These are phyloP conservation scores for Neoascia interrupta DNA, from an alignment of 2,888 invertebrate species.

Conservation along the genomic window DNA sequence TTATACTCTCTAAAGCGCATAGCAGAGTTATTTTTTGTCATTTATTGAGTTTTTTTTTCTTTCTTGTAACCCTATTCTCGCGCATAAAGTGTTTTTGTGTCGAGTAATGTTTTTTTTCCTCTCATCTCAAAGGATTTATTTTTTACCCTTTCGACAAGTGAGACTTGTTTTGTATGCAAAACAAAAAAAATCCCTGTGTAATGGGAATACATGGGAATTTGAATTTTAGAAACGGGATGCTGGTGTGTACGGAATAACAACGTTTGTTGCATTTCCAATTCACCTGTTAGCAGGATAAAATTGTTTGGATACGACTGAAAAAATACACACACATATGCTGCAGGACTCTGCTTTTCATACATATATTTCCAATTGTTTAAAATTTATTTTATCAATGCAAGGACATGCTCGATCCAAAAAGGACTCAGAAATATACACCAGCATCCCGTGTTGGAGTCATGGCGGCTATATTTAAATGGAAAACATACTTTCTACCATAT, in stretches of 20 bases:
- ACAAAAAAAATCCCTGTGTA: slow-evolving; percentile 33
- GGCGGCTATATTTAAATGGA: no score
- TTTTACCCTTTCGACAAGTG: slow-evolving; percentile 24
- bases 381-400: slow-evolving; percentile 59
- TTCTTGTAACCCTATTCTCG: no score
- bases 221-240: slow-evolving; percentile 1
- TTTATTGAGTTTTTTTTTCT: slow-evolving; percentile 26
- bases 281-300: slow-evolving; percentile 25
- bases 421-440: slow-evolving; percentile 40
- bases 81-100: not conserved
- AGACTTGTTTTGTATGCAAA: slow-evolving; percentile 29
- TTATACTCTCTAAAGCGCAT: slow-evolving; percentile 17
- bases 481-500: no score
- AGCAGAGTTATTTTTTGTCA: slow-evolving; percentile 18
- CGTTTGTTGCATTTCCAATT: slow-evolving; percentile 40
- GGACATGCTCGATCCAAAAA: slow-evolving; percentile 54
- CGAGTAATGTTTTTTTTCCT: not conserved
- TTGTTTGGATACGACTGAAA: not conserved
- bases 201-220: slow-evolving; percentile 44
- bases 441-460: not conserved
- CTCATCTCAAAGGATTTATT: slow-evolving; percentile 36
- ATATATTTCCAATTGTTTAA: slow-evolving; percentile 53
- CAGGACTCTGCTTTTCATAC: not conserved
- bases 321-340: slow-evolving; percentile 1
- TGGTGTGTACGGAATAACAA: slow-evolving; percentile 5